A percentile compares a stretch with the other conserved stretches of the same genome.
These are phyloP conservation scores for Euura saliciscinereae DNA, from an alignment of 1,140 invertebrate genomes.

Conservation along the genomic window DNA sequence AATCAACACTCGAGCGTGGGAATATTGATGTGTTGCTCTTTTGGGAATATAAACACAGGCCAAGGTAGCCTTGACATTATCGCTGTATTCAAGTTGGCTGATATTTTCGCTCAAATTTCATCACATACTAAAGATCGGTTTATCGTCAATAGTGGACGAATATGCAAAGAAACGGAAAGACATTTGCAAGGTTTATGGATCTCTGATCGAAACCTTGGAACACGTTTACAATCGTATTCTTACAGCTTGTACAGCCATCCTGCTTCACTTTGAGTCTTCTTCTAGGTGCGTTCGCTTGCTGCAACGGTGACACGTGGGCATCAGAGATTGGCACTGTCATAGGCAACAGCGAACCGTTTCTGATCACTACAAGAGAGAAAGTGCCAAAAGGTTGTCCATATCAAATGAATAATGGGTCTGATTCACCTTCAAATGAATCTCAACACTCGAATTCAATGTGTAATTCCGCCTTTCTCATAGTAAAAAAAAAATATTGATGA, in stretches of 20 bases:
- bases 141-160: too few species aligned
- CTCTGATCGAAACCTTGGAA: background rate
- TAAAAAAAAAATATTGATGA: slow-evolving; percentile 1
- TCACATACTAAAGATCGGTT: background rate
- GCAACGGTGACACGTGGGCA: slow-evolving; percentile 91
- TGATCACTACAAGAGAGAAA: slow-evolving; percentile 76
- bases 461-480: slow-evolving; percentile 21
- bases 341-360: slow-evolving; percentile 68
- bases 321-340: slow-evolving; percentile 87
- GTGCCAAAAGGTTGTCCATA: slow-evolving; percentile 73
- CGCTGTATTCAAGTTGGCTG: background rate
- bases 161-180: background rate
- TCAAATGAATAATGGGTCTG: background rate
- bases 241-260: too few species aligned
- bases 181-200: background rate
- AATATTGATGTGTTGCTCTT: too few species aligned
- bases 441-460: slow-evolving; percentile 12
- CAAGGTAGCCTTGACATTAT: background rate
- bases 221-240: slow-evolving; percentile 10
- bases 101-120: background rate
- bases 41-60: background rate
- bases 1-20: too few species aligned
- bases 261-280: slow-evolving; percentile 19
- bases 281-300: slow-evolving; percentile 77
- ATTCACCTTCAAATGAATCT: background rate